Conservation (phyloP, 2,113 vertebrate species). For the Strigops habroptila region DNA sequence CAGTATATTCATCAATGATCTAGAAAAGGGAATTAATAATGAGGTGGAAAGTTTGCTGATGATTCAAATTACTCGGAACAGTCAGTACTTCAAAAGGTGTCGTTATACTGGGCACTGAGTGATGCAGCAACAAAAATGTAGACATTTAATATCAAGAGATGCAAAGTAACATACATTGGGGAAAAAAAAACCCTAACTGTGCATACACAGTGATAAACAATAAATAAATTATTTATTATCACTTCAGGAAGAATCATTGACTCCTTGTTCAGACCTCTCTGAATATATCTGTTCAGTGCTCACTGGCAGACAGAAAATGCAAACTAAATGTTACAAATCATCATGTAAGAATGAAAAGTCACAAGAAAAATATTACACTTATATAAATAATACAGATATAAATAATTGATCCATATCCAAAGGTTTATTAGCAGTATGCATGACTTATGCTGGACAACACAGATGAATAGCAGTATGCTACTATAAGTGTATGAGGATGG, state of each 20-base stretch:
- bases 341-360: background rate
- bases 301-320: background rate
- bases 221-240: background rate
- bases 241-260: background rate
- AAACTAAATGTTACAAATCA: background rate
- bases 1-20: background rate
- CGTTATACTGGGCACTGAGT: background rate
- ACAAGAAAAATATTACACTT: background rate
- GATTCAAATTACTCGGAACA: background rate
- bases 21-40: slow-evolving; percentile 20
- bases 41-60: background rate
- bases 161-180: background rate
- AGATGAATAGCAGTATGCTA: background rate
- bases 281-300: background rate
- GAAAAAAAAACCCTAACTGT: background rate
- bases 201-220: background rate
- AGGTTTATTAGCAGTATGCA: background rate
- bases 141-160: background rate
- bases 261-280: background rate
- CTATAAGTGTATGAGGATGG: background rate
- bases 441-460: background rate
- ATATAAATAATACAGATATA: background rate
- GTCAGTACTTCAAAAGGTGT: background rate
- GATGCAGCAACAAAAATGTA: slow-evolving; percentile 7
- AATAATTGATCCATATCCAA: background rate